Evolutionary conservation across 2,797 vertebrate species (phyloP).

Genomic region (Austrolebias charrua): DNA sequence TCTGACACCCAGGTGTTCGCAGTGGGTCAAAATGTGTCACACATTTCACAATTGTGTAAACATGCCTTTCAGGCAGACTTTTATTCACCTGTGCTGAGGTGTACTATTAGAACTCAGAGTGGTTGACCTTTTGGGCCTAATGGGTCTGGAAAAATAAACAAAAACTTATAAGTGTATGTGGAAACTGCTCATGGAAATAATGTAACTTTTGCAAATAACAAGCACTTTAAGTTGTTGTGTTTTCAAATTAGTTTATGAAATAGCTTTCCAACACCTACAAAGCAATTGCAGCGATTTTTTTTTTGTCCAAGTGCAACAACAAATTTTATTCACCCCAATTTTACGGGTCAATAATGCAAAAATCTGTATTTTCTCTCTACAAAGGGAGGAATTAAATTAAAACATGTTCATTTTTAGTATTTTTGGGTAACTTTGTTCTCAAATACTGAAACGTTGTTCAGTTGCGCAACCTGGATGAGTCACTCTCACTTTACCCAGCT

Average conservation of each 20-base stretch:
- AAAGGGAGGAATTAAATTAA: background rate
- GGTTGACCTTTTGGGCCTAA: constrained; percentile 46
- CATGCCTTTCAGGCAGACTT: constrained; percentile 40
- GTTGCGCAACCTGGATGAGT: constrained; percentile 11
- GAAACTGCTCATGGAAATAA: constrained; percentile 7
- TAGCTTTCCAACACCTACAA: background rate
- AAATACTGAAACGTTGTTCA: background rate
- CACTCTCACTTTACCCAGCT: constrained; percentile 6
- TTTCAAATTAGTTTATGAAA: background rate
- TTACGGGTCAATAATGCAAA: background rate
- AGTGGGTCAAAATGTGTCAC: constrained; percentile 53
- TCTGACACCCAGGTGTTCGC: constrained; percentile 55
- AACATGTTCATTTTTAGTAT: background rate
- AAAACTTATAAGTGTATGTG: constrained; percentile 6
- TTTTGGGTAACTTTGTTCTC: background rate
- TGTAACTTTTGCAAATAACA: constrained; percentile 1
- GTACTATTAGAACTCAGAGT: constrained; percentile 34
- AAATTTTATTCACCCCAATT: background rate
- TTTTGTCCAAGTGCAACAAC: background rate
- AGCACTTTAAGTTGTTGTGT: background rate
- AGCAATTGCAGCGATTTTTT: background rate
- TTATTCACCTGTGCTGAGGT: constrained; percentile 48
- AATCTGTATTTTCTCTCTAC: too few species aligned
- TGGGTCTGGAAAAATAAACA: constrained; percentile 32
- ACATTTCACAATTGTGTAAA: constrained; percentile 56